Evolutionary conservation across 2,113 vertebrate genomes (phyloP), one percentile per base, ranked within the genome.

Genomic region (Cynocephalus volans): DNA sequence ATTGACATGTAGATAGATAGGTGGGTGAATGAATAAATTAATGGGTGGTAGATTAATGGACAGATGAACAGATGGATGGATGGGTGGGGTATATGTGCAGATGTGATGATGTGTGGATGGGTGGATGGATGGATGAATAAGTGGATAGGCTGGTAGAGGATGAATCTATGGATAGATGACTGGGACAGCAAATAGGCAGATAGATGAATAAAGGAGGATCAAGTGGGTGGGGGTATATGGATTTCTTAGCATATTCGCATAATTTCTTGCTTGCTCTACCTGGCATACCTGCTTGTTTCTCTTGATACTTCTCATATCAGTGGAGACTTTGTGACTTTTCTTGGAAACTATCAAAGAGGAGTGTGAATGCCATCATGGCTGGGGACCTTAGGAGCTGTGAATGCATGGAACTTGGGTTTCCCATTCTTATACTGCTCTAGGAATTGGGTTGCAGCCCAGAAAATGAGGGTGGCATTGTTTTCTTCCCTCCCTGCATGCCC

Each of bases 281-380:
- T 28, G 77, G 70, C 36, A 17, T 45, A n/a, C n/a, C 70, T 81
- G 15, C 79, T 96, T 90, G 21, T 94, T 97, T 95, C 60, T 90
- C 58, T 94, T 28, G 28, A 21, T 83, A 56, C 21, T 45, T 93
- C 50, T 65, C 41, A 5, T 31, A 24, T 89, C 65, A 79, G 15
- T 75, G 76, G 45, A 65, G 62, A 89, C 33, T 86, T 70, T 60
- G 72, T 65, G 45, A 65, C 50, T 69, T 19, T 48, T 75, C 41
- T 62, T 92, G 9, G 77, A 80, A 77, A 79, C 19, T n/a, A 21
- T 92, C 79, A 76, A 72, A 92, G 28, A 90, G 36, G n/a, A 56
- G 5, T 19, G 18, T 81, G 82, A 92, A 11, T 73, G 56, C 36
- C 86, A 54, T 65, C 70, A 70, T 9, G 89, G 18, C 65, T 26